phyloP scores from a whole-genome alignment of 2,888 invertebrate genomes.

The Portevinia maculata region DNA sequence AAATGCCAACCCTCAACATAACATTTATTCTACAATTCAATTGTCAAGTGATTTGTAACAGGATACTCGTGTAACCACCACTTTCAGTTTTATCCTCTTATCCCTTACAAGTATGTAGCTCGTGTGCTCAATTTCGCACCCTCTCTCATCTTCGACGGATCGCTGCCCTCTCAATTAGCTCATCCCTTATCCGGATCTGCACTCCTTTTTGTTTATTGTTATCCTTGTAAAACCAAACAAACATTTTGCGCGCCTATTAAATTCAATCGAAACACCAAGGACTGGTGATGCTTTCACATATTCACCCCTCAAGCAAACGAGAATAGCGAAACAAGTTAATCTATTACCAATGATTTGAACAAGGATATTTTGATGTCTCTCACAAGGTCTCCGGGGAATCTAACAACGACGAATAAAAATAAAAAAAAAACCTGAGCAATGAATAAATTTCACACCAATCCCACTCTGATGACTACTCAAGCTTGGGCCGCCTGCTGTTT shows the following conservation, averaged over 20 bases:
- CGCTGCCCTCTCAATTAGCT: constrained; percentile 71
- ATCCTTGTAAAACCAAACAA: constrained; percentile 69
- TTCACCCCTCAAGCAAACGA: constrained; percentile 41
- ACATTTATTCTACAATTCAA: constrained; percentile 75
- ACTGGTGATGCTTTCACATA: constrained; percentile 5
- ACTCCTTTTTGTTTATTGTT: constrained; percentile 62
- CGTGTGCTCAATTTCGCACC: constrained; percentile 28
- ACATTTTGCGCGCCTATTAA: constrained; percentile 74
- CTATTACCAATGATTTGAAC: constrained; percentile 74
- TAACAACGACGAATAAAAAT: constrained; percentile 37
- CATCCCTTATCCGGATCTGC: constrained; percentile 55
- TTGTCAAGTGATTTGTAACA: constrained; percentile 81
- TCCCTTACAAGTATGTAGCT: constrained; percentile 43
- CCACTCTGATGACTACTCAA: constrained; percentile 12
- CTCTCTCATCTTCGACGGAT: constrained; percentile 18
- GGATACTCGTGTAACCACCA: constrained; percentile 82
- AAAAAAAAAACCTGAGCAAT: constrained; percentile 55
- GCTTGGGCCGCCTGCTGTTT: constrained; percentile 38
- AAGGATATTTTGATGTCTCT: constrained; percentile 73
- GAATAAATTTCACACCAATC: constrained; percentile 71
- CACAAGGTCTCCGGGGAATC: constrained; percentile 60
- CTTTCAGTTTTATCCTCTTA: constrained; percentile 54
- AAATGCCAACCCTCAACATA: constrained; percentile 66
- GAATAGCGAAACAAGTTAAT: constrained; percentile 71
- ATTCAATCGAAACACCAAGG: constrained; percentile 62